Evolutionary conservation across 2,113 vertebrate genomes (phyloP), one percentile per base, ranked within the genome.

Genomic region (Galeopterus variegatus): DNA sequence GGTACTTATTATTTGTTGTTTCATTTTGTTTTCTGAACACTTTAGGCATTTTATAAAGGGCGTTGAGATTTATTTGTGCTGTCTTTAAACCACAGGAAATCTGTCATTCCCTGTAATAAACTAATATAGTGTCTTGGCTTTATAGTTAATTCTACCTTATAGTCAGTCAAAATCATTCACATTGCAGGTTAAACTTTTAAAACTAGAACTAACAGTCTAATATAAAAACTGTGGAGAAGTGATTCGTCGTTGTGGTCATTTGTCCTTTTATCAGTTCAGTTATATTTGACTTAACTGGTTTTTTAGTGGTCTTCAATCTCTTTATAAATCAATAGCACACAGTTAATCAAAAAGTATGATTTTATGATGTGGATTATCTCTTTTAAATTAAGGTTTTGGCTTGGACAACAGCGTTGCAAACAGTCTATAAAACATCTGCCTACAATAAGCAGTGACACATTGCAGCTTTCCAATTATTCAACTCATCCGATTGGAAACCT

Each of bases 361-460:
- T 93, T 98, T 85, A 88, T 94, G 50, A 7, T 84, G 33, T 98
- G 69, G 21, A 56, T 93, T 96, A 21, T 98, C 96, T 98, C 48
- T 98, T 97, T 98, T 97, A 86, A 97, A 98, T 93, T 94, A 98
- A 99, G 99, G 99, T 99, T 99, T 98, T 99, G 99, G 99, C 99
- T 99, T 98, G 99, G 99, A 96, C 99, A 99, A 97, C 99, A 99
- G 92, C 99, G 99, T 82, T 99, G 99, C 98, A 99, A 99, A 80
- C 99, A 99, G 97, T 99, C 99, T n/a, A 99, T 99, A 98, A 99
- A 99, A 96, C 99, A 99, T 98, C 99, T 99, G 93, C 99, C 99
- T 96, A 99, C 99, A 28, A 99, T 99, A 97, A 99, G 99, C 97
- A 99, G 98, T 86, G 99, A 99, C 97, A 98, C 99, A 81, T 99